Conservation (phyloP, 2,888 invertebrate genomes). For the Drosophila putrida region DNA sequence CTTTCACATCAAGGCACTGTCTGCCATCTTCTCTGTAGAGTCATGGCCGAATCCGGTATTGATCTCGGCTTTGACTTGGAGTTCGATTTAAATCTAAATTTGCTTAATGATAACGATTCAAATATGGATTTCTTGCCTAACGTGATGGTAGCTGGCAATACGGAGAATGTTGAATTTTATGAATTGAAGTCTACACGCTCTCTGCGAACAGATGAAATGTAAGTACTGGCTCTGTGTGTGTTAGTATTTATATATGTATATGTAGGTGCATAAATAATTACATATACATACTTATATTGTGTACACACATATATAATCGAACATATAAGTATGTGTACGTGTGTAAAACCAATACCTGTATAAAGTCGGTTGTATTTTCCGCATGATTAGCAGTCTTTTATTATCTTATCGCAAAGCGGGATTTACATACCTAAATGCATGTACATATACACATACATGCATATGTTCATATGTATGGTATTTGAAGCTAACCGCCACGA, state of each 20-base stretch:
- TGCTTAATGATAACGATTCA: constrained; percentile 72
- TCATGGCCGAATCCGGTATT: constrained; percentile 87
- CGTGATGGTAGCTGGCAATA: constrained; percentile 74
- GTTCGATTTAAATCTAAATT: constrained; percentile 81
- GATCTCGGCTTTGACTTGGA: constrained; percentile 89
- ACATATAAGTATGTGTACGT: constrained; percentile 3
- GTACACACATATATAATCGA: neutral
- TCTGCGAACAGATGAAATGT: constrained; percentile 87
- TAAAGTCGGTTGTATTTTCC: constrained; percentile 44
- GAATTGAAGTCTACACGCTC: constrained; percentile 88
- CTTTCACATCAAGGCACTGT: constrained; percentile 1
- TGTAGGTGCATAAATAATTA: neutral
- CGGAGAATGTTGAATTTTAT: constrained; percentile 87
- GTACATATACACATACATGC: neutral
- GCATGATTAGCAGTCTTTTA: constrained; percentile 61
- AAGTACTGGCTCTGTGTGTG: constrained; percentile 72
- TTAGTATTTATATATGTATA: constrained; percentile 2
- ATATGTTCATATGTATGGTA: no score
- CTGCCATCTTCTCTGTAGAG: constrained; percentile 4
- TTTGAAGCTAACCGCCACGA: no score
- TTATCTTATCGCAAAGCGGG: constrained; percentile 60
- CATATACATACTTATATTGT: neutral
- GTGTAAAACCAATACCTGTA: constrained; percentile 13
- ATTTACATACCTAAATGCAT: constrained; percentile 10
- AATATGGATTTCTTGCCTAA: constrained; percentile 73